Evolutionary conservation across 92 coral and sea anemone genomes (phyloP).

Genomic region (Scolanthus callimorphus): DNA sequence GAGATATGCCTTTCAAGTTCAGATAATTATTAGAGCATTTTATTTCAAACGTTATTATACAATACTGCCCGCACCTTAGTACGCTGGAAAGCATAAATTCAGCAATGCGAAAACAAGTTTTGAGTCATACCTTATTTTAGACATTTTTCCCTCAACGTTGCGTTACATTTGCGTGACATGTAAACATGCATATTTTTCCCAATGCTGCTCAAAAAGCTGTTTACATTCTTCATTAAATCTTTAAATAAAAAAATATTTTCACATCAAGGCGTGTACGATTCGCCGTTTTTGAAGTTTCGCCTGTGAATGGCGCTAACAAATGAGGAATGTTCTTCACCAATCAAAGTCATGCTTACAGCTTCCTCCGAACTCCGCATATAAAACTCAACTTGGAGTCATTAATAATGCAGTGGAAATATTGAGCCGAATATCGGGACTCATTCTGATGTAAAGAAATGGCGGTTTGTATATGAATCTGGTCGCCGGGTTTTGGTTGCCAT

Average conservation of each 20-base stretch:
- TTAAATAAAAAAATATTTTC: too few species aligned
- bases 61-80: too few species aligned
- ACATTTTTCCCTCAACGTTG: background rate
- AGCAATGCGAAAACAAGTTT: background rate
- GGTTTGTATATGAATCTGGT: background rate
- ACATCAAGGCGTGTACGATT: too few species aligned
- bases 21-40: too few species aligned
- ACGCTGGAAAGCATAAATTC: too few species aligned
- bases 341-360: too few species aligned
- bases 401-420: background rate
- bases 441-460: background rate
- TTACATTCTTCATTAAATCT: background rate
- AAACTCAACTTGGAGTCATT: background rate
- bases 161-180: background rate
- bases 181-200: background rate
- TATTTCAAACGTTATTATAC: too few species aligned
- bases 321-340: too few species aligned
- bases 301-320: too few species aligned
- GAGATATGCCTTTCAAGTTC: too few species aligned
- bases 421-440: background rate
- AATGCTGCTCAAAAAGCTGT: background rate
- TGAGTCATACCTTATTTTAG: background rate
- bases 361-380: background rate
- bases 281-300: too few species aligned
- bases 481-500: background rate